These are phyloP conservation scores for Gonatopus flavifemur DNA, from an alignment of 1,140 invertebrate species.

Conservation along the genomic window DNA sequence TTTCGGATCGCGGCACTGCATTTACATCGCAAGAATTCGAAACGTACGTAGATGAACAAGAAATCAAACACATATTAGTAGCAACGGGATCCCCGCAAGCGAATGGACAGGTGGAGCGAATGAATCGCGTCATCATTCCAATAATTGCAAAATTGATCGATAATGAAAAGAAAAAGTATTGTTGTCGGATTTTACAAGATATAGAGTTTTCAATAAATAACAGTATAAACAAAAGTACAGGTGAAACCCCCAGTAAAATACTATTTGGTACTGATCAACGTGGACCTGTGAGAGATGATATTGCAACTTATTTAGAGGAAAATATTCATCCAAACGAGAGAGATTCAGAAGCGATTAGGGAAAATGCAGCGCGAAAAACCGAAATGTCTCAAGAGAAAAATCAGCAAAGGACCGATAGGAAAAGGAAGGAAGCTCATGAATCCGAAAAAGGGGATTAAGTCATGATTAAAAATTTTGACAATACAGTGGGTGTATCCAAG, in stretches of 20 bases:
- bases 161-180: slow-evolving; percentile 14
- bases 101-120: slow-evolving; percentile 17
- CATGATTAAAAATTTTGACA: slow-evolving; percentile 29
- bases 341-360: background rate
- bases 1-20: slow-evolving; percentile 32
- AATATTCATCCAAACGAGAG: background rate
- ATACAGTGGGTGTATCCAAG: too few species aligned
- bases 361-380: background rate
- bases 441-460: slow-evolving; percentile 32
- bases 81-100: slow-evolving; percentile 26
- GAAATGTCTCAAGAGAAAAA: slow-evolving; percentile 14
- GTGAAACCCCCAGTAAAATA: slow-evolving; percentile 21
- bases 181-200: slow-evolving; percentile 23
- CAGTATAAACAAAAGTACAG: slow-evolving; percentile 20
- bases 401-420: slow-evolving; percentile 16
- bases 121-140: slow-evolving; percentile 21
- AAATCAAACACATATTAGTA: slow-evolving; percentile 15
- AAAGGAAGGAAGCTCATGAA: slow-evolving; percentile 14
- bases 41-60: slow-evolving; percentile 12
- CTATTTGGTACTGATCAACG: slow-evolving; percentile 31
- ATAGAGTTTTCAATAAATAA: slow-evolving; percentile 33
- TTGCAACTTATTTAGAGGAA: slow-evolving; percentile 12
- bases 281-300: slow-evolving; percentile 18
- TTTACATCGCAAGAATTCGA: slow-evolving; percentile 35
- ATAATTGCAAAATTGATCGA: slow-evolving; percentile 25